Base-by-base conservation (phyloP, 2,113 vertebrate species). In the Sinocyclocheilus grahami region DNA sequence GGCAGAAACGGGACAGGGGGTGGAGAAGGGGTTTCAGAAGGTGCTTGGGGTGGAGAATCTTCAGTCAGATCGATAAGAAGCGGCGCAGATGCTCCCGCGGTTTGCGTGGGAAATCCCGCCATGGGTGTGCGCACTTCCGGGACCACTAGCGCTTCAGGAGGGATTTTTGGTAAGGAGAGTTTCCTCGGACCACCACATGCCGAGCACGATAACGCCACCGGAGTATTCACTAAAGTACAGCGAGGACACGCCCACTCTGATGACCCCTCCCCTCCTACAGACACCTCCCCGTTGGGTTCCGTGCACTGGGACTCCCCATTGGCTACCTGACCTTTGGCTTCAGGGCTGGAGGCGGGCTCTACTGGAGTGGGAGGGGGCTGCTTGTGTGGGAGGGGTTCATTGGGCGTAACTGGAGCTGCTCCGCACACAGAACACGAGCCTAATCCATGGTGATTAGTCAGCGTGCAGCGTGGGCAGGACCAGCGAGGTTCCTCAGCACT, bases 131-230 rank as follows among this genome's bases (percentile, higher is more conserved):
- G 94, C 0, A 99, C 96, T 86, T 99, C 97, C 0, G 98, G 98
- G 78, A 99, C 97, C 79, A 99, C 98, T 85, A 99, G 94, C 0
- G 98, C 96, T 92, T 99, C 98, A 0, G 98, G 98, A 0, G 98
- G 98, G 90, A 99, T 99, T 91, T 98, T 97, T 87, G 98, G 98
- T 90, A 99, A 93, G 0, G 97, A 99, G 27, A 98, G 96, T 91
- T 97, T 98, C 55, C 97, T 95, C 10, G 98, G 98, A 0, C 98
- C 98, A 0, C 98, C 98, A 0, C 98, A 99, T 83, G 96, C 98
- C 0, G 97, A 99, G 92, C 98, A 99, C 22, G 98, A 99, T 86
- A 96, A 94, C 30, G 98, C 97, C 80, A 97, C 91, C 0, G 98
- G 96, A 0, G 98, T 99, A 91, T 99, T 99, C 89, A 96, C 95